These are phyloP conservation scores for Imbricaverruca yamaguchii DNA, from an alignment of 2,888 invertebrate genomes.

Conservation along the genomic window DNA sequence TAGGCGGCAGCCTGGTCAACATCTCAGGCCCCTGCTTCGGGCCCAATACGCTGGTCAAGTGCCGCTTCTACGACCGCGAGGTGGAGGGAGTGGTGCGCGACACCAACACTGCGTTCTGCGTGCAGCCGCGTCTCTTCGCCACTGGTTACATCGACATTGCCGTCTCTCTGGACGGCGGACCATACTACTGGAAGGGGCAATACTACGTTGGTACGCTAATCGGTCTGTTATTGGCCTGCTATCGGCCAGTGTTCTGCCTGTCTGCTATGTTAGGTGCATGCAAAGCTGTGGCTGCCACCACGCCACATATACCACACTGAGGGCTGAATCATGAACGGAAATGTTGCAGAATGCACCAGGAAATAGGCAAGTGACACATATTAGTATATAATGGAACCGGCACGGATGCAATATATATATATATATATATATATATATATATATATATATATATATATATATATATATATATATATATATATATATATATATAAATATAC, in stretches of 20 bases:
- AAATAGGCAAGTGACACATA: too few relatives aligned
- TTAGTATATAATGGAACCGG: too few relatives aligned
- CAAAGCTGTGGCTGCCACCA: too few relatives aligned
- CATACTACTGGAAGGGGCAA: conserved; percentile 78
- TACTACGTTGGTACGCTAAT: conserved; percentile 72
- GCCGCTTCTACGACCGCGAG: conserved; percentile 44
- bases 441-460: too few relatives aligned
- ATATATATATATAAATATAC: too few relatives aligned
- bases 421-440: too few relatives aligned
- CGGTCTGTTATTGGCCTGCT: neutral
- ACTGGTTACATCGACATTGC: conserved; percentile 83
- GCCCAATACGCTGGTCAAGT: conserved; percentile 63
- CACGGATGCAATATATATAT: too few relatives aligned
- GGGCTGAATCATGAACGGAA: too few relatives aligned
- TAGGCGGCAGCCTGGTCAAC: conserved; percentile 92
- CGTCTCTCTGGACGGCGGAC: conserved; percentile 71
- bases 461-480: too few relatives aligned
- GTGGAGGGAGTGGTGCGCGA: conserved; percentile 35
- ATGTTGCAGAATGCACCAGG: too few relatives aligned
- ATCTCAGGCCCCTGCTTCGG: conserved; percentile 93
- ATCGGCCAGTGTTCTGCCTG: neutral
- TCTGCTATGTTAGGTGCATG: too few relatives aligned
- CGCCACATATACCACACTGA: too few relatives aligned
- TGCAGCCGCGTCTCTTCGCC: conserved; percentile 76
- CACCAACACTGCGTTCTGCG: conserved; percentile 73